Evolutionary conservation across 2,113 vertebrate genomes (phyloP).

Genomic region (Synodontis membranacea): DNA sequence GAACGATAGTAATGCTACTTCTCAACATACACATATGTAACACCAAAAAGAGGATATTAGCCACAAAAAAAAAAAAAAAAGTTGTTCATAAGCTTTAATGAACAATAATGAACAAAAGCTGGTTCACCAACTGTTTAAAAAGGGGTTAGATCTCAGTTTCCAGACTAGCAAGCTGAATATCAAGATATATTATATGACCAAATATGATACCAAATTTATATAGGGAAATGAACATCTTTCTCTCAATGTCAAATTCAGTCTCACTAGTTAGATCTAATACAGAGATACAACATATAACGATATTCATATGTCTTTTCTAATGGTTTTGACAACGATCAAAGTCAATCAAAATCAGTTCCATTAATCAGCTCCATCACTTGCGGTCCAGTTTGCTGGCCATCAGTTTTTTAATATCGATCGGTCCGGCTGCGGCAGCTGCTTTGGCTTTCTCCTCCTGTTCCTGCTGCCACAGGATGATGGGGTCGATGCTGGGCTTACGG

Average conservation of each 20-base stretch:
- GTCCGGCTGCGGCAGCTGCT: conserved; percentile 73
- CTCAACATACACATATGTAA: neutral
- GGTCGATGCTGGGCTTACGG: conserved; percentile 80
- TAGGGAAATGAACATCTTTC: neutral
- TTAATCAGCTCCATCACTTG: conserved; percentile 62
- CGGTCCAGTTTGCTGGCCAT: conserved; percentile 97
- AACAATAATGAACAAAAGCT: too few relatives aligned
- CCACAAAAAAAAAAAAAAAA: too few relatives aligned
- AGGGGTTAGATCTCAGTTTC: neutral
- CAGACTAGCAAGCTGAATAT: neutral
- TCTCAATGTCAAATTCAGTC: neutral
- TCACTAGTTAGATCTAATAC: neutral
- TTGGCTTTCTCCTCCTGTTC: conserved; percentile 86
- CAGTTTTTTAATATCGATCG: conserved; percentile 87
- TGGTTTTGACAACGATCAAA: too few relatives aligned
- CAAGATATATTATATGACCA: neutral
- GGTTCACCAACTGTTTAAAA: neutral
- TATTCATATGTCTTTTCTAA: neutral
- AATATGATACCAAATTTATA: neutral
- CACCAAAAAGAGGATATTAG: neutral
- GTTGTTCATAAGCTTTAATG: neutral
- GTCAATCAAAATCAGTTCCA: neutral
- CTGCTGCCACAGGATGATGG: conserved; percentile 83
- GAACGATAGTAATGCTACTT: neutral
- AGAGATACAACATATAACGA: neutral